Evolutionary conservation across 2,888 invertebrate genomes (phyloP).

Genomic region (Drosophila gaucha): DNA sequence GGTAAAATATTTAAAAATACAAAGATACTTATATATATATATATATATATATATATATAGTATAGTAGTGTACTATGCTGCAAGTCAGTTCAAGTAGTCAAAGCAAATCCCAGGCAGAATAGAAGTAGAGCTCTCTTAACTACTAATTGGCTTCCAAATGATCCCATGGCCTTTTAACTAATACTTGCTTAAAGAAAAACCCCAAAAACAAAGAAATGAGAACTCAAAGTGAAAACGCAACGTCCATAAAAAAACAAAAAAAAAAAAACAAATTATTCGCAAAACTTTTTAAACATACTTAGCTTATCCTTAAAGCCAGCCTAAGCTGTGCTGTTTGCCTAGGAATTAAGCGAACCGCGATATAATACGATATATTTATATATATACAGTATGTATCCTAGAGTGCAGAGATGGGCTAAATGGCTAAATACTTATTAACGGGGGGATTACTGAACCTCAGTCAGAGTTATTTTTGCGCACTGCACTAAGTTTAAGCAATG

Average conservation of each 20-base stretch:
- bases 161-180: constrained; percentile 28
- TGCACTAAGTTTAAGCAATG: constrained; percentile 42
- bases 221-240: constrained; percentile 60
- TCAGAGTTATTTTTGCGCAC: constrained; percentile 9
- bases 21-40: neutral
- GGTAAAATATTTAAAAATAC: constrained; percentile 34
- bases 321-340: constrained; percentile 12
- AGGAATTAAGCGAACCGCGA: constrained; percentile 34
- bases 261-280: constrained; percentile 16
- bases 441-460: neutral
- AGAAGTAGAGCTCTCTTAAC: constrained; percentile 8
- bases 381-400: constrained; percentile 25
- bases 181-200: constrained; percentile 10
- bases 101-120: constrained; percentile 19
- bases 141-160: constrained; percentile 44
- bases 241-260: constrained; percentile 46
- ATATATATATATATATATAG: constrained; percentile 34
- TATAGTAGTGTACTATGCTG: constrained; percentile 22
- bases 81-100: constrained; percentile 34
- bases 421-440: neutral
- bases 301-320: constrained; percentile 43
- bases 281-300: constrained; percentile 41
- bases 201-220: constrained; percentile 9
- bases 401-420: constrained; percentile 5
- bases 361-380: constrained; percentile 6